Evolutionary conservation across 1,140 invertebrate genomes (phyloP).

Genomic region (Coenobita brevimanus): DNA sequence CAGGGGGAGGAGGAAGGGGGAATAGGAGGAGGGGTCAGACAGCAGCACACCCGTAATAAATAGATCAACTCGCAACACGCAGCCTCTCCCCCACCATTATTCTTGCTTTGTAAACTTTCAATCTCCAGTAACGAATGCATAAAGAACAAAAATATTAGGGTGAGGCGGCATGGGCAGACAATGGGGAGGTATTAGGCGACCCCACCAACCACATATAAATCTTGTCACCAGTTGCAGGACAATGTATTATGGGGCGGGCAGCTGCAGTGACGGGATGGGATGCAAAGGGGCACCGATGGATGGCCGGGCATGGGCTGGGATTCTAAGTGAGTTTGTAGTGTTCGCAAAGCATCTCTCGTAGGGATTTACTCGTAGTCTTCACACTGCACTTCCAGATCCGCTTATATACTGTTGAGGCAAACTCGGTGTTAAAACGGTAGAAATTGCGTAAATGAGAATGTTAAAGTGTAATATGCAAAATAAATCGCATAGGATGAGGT

Average conservation of each 20-base stretch:
- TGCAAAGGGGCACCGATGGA: slow-evolving; percentile 1
- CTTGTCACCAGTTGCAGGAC: slow-evolving; percentile 40
- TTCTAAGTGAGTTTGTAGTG: no score
- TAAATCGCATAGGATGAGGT: no score
- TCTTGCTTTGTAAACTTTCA: slow-evolving; percentile 49
- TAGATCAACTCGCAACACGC: background rate
- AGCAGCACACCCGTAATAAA: background rate
- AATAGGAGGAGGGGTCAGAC: background rate
- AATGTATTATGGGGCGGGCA: slow-evolving; percentile 32
- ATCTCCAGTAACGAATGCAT: slow-evolving; percentile 49
- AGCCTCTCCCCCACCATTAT: background rate
- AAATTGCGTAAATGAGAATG: no score
- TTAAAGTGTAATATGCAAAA: no score
- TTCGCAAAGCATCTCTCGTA: no score
- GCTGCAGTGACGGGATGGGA: background rate
- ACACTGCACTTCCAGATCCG: no score
- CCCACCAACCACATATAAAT: slow-evolving; percentile 33
- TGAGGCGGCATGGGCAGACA: background rate
- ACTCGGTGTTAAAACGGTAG: no score
- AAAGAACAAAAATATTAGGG: slow-evolving; percentile 33
- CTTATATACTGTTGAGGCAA: no score
- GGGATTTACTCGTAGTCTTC: no score
- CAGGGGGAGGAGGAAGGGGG: background rate
- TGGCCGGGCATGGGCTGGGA: background rate
- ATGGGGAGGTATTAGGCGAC: slow-evolving; percentile 27